These are phyloP conservation scores for Drosophila trapezifrons DNA, from an alignment of 1,140 invertebrate species.

Conservation along the genomic window DNA sequence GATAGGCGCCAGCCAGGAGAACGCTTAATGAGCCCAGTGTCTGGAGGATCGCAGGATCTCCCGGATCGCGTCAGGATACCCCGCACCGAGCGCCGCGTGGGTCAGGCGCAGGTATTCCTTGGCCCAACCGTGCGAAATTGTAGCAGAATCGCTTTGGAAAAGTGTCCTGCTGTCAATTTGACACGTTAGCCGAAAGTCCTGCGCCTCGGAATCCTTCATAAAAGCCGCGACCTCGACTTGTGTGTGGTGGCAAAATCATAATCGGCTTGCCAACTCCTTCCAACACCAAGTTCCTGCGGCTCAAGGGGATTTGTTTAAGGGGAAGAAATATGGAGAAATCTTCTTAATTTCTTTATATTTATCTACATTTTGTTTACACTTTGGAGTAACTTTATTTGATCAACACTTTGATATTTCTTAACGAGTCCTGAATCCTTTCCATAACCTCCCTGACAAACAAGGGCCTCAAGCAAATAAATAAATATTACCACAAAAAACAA, in stretches of 20 bases:
- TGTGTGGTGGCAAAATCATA: conserved; percentile 76
- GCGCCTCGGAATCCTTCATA: conserved; percentile 40
- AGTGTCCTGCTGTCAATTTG: conserved; percentile 69
- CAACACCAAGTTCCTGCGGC: conserved; percentile 33
- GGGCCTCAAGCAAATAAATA: conserved; percentile 55
- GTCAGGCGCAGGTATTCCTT: conserved; percentile 56
- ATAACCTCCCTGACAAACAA: conserved; percentile 36
- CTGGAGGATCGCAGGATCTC: conserved; percentile 38
- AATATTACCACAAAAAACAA: conserved; percentile 35
- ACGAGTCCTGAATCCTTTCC: neutral
- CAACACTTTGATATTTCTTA: conserved; percentile 1
- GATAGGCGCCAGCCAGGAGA: conserved; percentile 69
- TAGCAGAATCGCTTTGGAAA: conserved; percentile 9
- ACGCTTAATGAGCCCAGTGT: conserved; percentile 62
- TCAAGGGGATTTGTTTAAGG: too few species aligned
- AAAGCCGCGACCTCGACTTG: conserved; percentile 61
- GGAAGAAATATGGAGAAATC: too few species aligned
- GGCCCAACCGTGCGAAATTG: conserved; percentile 69
- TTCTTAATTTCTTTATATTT: too few species aligned
- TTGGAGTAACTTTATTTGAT: neutral
- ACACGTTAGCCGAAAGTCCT: conserved; percentile 59
- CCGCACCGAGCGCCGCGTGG: conserved; percentile 49
- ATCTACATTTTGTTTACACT: neutral
- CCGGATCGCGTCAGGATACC: conserved; percentile 7
- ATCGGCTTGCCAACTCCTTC: conserved; percentile 73